Conservation (phyloP, 2,113 vertebrate species). For the Anarrhichthys ocellatus region DNA sequence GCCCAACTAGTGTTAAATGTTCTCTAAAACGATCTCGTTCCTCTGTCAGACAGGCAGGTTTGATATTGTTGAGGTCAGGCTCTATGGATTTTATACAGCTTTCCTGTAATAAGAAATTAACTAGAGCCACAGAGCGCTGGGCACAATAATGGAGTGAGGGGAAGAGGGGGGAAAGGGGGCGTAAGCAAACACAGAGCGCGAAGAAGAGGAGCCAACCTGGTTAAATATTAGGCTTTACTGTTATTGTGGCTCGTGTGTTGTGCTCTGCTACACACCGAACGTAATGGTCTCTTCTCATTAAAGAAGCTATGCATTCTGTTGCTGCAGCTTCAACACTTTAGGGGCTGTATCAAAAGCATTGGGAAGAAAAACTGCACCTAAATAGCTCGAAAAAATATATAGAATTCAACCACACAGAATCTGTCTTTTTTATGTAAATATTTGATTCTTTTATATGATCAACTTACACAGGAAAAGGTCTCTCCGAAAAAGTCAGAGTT, state of each 20-base stretch:
- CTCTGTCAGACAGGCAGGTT: slow-evolving; percentile 55
- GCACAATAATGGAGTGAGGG: slow-evolving; percentile 54
- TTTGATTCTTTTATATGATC: neutral
- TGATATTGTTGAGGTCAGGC: slow-evolving; percentile 68
- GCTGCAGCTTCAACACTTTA: slow-evolving; percentile 23
- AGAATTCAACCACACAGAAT: neutral
- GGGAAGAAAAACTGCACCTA: no score
- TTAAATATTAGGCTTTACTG: slow-evolving; percentile 67
- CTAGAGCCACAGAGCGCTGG: slow-evolving; percentile 43
- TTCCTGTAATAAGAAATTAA: slow-evolving; percentile 75
- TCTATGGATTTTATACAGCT: slow-evolving; percentile 72
- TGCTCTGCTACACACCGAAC: slow-evolving; percentile 44
- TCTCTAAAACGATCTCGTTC: slow-evolving; percentile 56
- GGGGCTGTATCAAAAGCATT: neutral
- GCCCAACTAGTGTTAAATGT: slow-evolving; percentile 70
- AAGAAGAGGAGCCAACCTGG: slow-evolving; percentile 36
- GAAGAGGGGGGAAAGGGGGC: neutral
- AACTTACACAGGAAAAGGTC: neutral
- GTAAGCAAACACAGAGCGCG: slow-evolving; percentile 40
- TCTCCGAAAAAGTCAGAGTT: neutral
- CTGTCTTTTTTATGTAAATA: neutral
- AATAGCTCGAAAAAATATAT: no score
- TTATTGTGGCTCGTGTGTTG: slow-evolving; percentile 51
- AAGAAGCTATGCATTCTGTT: slow-evolving; percentile 26
- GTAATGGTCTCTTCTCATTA: slow-evolving; percentile 48